Conservation (phyloP, 2,888 invertebrate genomes). For the Erebia palarica region DNA sequence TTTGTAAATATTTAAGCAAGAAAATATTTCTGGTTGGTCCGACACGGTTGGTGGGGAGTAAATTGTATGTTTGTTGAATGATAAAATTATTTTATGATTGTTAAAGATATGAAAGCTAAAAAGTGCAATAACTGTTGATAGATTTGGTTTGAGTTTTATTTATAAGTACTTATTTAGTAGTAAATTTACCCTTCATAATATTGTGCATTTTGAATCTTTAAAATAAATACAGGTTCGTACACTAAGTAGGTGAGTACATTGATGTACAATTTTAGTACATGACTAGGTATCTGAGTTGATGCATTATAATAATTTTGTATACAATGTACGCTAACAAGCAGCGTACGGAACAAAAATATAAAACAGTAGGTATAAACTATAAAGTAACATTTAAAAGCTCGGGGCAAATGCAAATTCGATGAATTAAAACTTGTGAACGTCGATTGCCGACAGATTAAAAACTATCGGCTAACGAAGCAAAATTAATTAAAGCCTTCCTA, state of each 20-base stretch:
- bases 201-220: no score
- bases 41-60: no score
- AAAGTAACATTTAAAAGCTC: constrained; percentile 6
- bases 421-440: constrained; percentile 23
- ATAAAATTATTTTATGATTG: not conserved
- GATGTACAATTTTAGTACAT: no score
- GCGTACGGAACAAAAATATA: not conserved
- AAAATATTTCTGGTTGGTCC: no score
- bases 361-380: not conserved
- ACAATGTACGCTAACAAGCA: constrained; percentile 15
- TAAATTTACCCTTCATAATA: no score
- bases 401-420: constrained; percentile 19
- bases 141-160: no score
- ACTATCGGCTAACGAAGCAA: constrained; percentile 31
- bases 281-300: not conserved
- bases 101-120: not conserved
- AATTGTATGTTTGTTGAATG: no score
- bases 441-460: constrained; percentile 28
- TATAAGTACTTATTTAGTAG: no score
- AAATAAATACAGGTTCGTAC: no score
- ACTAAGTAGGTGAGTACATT: no score
- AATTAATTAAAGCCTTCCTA: constrained; percentile 29
- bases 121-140: no score
- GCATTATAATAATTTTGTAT: not conserved
- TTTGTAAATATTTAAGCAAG: no score